These are phyloP conservation scores for Pygoscelis adeliae DNA, from an alignment of 2,113 vertebrate genomes.

Conservation along the genomic window DNA sequence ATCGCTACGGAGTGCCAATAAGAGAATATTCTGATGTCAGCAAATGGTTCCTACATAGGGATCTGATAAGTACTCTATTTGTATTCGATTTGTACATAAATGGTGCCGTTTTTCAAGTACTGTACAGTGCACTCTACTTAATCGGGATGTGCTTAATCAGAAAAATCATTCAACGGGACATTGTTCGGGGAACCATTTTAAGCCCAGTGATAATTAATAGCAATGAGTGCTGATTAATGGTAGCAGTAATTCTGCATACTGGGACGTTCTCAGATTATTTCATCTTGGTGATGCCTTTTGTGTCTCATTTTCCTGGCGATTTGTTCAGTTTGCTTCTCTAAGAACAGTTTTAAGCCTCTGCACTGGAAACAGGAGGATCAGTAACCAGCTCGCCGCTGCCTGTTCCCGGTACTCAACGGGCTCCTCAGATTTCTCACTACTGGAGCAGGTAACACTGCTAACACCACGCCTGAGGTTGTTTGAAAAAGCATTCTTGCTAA, in stretches of 20 bases:
- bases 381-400: background rate
- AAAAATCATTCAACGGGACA: constrained; percentile 52
- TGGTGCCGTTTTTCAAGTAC: constrained; percentile 38
- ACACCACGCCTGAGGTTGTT: background rate
- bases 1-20: background rate
- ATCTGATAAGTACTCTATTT: constrained; percentile 38
- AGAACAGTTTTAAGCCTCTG: background rate
- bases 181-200: constrained; percentile 37
- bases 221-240: constrained; percentile 14
- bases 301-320: background rate
- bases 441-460: background rate
- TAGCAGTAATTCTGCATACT: background rate
- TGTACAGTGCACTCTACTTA: constrained; percentile 8
- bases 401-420: background rate
- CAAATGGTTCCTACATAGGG: constrained; percentile 30
- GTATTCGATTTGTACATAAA: constrained; percentile 27
- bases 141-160: constrained; percentile 53
- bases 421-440: background rate
- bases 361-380: background rate
- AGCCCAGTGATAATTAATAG: constrained; percentile 34
- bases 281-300: background rate
- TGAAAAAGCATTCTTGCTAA: background rate
- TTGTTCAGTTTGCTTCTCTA: background rate
- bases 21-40: constrained; percentile 11
- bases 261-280: background rate